These are phyloP conservation scores for Chymomyza amoena DNA, from an alignment of 2,888 invertebrate genomes.

Conservation along the genomic window DNA sequence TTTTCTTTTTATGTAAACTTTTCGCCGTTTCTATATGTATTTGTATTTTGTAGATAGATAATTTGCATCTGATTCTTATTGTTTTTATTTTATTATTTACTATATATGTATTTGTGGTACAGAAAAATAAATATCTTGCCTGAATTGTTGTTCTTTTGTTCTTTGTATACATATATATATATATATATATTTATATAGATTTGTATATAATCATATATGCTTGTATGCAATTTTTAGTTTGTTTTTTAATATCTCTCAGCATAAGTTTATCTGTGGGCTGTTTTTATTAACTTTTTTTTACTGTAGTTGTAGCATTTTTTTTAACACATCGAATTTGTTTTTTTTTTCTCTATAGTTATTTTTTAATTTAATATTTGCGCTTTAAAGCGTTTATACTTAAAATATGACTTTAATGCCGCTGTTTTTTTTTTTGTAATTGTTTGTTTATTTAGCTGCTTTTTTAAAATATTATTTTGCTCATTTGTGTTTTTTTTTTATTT, in stretches of 20 bases:
- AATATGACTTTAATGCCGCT: constrained; percentile 51
- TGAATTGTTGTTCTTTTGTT: background rate
- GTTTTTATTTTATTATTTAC: background rate
- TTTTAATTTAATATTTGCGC: constrained; percentile 28
- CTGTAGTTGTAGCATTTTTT: constrained; percentile 32
- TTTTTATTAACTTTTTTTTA: constrained; percentile 35
- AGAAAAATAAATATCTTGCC: constrained; percentile 49
- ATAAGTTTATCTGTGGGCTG: constrained; percentile 58
- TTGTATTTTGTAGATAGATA: background rate
- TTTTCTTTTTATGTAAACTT: background rate
- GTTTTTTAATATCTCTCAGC: constrained; percentile 18
- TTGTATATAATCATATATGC: constrained; percentile 32
- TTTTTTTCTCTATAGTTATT: constrained; percentile 7
- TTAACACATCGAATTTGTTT: constrained; percentile 16
- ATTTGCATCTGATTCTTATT: background rate
- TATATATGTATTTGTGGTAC: constrained; percentile 43
- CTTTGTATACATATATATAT: background rate
- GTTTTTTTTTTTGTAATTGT: constrained; percentile 4
- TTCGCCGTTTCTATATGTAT: constrained; percentile 3
- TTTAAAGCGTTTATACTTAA: constrained; percentile 49
- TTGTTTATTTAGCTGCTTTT: constrained; percentile 36
- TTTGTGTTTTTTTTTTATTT: constrained; percentile 17
- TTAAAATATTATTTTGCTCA: no score
- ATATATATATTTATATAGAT: background rate
- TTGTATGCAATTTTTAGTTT: constrained; percentile 8